Evolutionary conservation across 2,888 invertebrate genomes (phyloP).

Genomic region (Copidosoma aretas): DNA sequence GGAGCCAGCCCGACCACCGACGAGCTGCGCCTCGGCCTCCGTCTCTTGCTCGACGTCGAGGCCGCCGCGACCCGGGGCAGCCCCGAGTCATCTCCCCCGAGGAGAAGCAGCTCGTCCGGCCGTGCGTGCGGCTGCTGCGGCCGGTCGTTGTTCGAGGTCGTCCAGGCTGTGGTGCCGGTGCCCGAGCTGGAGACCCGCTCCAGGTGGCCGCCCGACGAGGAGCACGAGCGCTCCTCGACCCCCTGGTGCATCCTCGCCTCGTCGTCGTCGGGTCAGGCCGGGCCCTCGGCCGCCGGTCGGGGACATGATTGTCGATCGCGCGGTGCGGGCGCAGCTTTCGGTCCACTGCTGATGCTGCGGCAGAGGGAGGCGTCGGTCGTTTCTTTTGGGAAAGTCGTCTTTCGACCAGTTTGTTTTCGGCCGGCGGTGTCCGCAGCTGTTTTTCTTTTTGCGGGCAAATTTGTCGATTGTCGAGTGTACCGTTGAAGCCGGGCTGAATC

Average conservation of each 20-base stretch:
- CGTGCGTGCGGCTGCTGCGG: not conserved
- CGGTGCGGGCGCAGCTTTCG: not conserved
- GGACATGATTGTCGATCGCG: not conserved
- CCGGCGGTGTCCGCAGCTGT: too few species aligned
- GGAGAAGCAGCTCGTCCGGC: not conserved
- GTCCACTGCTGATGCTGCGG: not conserved
- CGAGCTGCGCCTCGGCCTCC: not conserved
- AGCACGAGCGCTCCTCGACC: not conserved
- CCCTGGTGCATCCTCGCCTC: not conserved
- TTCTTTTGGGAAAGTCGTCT: too few species aligned
- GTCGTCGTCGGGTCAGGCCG: too few species aligned
- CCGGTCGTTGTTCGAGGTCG: slow-evolving; percentile 1
- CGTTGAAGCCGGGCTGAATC: too few species aligned
- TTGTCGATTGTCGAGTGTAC: too few species aligned
- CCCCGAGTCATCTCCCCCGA: not conserved
- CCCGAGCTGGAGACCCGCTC: slow-evolving; percentile 30
- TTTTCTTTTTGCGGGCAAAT: too few species aligned
- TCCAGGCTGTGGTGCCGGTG: slow-evolving; percentile 8
- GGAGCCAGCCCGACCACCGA: slow-evolving; percentile 11
- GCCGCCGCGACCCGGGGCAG: not conserved
- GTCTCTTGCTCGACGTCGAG: slow-evolving; percentile 4
- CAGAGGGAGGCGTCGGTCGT: too few species aligned
- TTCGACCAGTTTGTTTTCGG: too few species aligned
- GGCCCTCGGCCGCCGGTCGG: too few species aligned
- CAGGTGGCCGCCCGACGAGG: slow-evolving; percentile 4